These are phyloP conservation scores for Drosophila tsacasi DNA, from an alignment of 1,140 invertebrate species.

Conservation along the genomic window DNA sequence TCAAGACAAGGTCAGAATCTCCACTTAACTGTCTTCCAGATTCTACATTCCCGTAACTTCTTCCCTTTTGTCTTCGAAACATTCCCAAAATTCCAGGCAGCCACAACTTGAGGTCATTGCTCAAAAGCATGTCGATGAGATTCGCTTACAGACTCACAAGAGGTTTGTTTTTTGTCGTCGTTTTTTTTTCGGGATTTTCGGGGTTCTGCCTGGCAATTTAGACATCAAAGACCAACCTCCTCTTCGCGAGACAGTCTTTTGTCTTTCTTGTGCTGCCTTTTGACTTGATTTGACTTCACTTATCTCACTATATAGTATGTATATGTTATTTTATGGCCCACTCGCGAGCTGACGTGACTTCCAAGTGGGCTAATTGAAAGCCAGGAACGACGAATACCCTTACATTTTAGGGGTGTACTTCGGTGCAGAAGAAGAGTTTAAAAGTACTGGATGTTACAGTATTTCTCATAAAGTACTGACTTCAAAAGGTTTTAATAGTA, in stretches of 20 bases:
- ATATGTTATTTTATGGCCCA: conserved; percentile 16
- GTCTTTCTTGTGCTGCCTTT: conserved; percentile 24
- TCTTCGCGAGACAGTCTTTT: conserved; percentile 27
- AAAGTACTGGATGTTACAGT: neutral
- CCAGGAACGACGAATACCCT: conserved; percentile 7
- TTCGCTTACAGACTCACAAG: conserved; percentile 5
- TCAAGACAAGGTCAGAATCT: conserved; percentile 8
- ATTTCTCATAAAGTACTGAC: neutral
- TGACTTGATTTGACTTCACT: conserved; percentile 42
- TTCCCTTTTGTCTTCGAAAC: conserved; percentile 10
- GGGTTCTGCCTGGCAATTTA: conserved; percentile 19
- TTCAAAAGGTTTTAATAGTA: too few species aligned
- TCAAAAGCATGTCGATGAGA: conserved; percentile 44
- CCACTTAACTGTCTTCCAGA: neutral
- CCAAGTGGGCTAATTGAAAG: conserved; percentile 31
- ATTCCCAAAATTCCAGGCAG: conserved; percentile 22
- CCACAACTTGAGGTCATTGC: conserved; percentile 61
- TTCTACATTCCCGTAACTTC: neutral
- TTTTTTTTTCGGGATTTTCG: conserved; percentile 1
- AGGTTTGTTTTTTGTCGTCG: neutral
- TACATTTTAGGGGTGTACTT: neutral
- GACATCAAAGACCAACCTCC: conserved; percentile 26
- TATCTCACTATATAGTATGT: conserved; percentile 6
- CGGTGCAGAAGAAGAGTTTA: too few species aligned
- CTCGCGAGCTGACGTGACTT: conserved; percentile 31